Conservation (phyloP, 2,113 vertebrate genomes). For the Vicugna pacos region DNA sequence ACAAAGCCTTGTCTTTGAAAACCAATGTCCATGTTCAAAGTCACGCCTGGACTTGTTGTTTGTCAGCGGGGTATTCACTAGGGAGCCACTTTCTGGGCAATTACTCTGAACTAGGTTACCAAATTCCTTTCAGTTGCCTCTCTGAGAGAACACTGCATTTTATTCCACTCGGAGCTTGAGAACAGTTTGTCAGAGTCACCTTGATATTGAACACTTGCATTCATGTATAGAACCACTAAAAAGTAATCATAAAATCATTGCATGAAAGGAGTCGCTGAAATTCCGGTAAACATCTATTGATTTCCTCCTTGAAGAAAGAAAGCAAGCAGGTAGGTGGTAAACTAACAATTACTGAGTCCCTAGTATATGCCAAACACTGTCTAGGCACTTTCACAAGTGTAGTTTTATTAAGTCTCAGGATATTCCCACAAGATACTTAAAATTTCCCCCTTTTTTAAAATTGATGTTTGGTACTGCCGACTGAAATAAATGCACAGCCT, state of each 20-base stretch:
- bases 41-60: not conserved
- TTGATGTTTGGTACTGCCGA: no score
- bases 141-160: not conserved
- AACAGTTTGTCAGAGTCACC: constrained; percentile 55
- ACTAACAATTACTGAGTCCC: constrained; percentile 38
- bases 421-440: not conserved
- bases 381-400: not conserved
- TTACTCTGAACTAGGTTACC: not conserved
- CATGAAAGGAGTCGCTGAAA: constrained; percentile 43
- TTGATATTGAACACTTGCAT: constrained; percentile 47
- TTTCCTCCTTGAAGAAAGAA: constrained; percentile 14
- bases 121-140: not conserved
- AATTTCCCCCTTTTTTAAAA: not conserved
- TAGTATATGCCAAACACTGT: not conserved
- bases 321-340: not conserved
- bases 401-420: constrained; percentile 5
- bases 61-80: not conserved
- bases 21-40: not conserved
- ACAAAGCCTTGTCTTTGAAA: constrained; percentile 36
- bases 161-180: not conserved
- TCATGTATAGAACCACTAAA: constrained; percentile 13
- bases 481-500: no score
- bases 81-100: constrained; percentile 12
- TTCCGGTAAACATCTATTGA: constrained; percentile 54
- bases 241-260: constrained; percentile 64